Conservation (phyloP, 1,140 invertebrate genomes). For the Drosophila pruinosa region DNA sequence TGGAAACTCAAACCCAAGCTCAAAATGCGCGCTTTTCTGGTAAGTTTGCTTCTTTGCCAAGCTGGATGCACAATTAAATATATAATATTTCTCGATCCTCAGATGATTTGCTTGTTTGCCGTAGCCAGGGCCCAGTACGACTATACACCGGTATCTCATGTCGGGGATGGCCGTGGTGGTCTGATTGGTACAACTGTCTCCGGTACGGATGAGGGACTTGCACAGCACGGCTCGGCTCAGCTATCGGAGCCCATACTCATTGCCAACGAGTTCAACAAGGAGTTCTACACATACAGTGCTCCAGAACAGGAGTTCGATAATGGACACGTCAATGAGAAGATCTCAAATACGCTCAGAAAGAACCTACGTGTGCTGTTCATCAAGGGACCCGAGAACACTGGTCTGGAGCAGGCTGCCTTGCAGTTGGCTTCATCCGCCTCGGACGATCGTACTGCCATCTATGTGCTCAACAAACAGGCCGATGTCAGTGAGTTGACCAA, state of each 20-base stretch:
- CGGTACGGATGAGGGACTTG: background rate
- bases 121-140: constrained; percentile 60
- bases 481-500: constrained; percentile 60
- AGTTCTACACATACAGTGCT: constrained; percentile 66
- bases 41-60: constrained; percentile 15
- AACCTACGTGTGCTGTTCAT: constrained; percentile 94
- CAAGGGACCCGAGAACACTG: constrained; percentile 87
- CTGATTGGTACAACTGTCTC: constrained; percentile 19
- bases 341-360: constrained; percentile 85
- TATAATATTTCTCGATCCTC: background rate
- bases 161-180: constrained; percentile 40
- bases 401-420: constrained; percentile 85
- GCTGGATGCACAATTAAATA: background rate
- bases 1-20: constrained; percentile 33
- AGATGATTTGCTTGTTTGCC: constrained; percentile 64
- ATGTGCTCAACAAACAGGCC: constrained; percentile 90
- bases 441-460: constrained; percentile 92
- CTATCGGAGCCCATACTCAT: constrained; percentile 48
- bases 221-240: constrained; percentile 43
- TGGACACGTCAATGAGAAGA: constrained; percentile 38
- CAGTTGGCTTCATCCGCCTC: constrained; percentile 86
- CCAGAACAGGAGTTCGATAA: constrained; percentile 72
- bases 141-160: constrained; percentile 43
- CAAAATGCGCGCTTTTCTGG: constrained; percentile 71
- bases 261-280: constrained; percentile 66